Base-by-base conservation (phyloP, 2,888 invertebrate species). In the Ryuthela nishihirai region DNA sequence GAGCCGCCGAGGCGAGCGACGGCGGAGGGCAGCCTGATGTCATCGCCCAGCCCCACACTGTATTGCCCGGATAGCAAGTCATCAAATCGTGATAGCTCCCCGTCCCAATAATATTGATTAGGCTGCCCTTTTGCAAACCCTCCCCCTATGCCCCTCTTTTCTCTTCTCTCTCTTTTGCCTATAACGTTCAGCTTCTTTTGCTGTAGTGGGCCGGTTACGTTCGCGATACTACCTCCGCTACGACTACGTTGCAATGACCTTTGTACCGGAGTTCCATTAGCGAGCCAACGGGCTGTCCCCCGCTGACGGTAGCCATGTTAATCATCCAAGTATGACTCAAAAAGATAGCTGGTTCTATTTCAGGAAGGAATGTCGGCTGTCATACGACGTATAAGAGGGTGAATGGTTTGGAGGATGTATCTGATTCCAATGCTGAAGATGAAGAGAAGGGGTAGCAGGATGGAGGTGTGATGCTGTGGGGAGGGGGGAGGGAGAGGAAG, bases 21-120 rank as follows among this genome's bases (percentile, higher is more conserved):
- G 35, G 26, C 44, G 34, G 49, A 45, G 43, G 49, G 29, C 35
- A 23, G 40, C 59, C 59, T 53, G 48, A 53, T 53, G 53, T 53
- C 59, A 58, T 53, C 52, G 58, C 29, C 41, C 38, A 23, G 46
- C 36, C 39, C 52, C 32, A 34, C 47, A 42, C 25, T 34, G 34
- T n/a, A 34, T 34, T 34, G 34, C 34, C 34, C 47, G 52, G 38
- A 56, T 54, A 45, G 55, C 45, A 52, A 41, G 52, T 58, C 50
- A 58, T 58, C 58, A 58, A 53, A 47, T 47, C 47, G 47, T 42
- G 43, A 59, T 59, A 53, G 59, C 44, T 45, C 35, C 32, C 47
- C 47, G 26, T 48, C 48, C 52, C 47, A 52, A 58, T 58, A 53
- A 52, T 59, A 59, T 59, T 59, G 59, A 59, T 59, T 59, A 53